Evolutionary conservation across 2,888 invertebrate species (phyloP), one percentile per base, ranked within the genome.

Genomic region (Choristoneura rosaceana): DNA sequence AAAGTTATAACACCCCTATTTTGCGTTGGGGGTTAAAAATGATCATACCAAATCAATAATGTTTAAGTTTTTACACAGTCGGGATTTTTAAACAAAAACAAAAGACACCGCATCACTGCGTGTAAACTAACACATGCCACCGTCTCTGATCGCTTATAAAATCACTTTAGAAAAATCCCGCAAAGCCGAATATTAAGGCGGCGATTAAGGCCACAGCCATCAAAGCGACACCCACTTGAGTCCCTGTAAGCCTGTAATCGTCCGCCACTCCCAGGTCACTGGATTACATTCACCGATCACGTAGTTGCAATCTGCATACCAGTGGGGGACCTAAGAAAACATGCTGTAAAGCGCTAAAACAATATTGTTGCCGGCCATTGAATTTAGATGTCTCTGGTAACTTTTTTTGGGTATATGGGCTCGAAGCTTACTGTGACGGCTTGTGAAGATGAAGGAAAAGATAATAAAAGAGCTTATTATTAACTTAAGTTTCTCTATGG

Each of bases 261-360:
- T 88, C 89, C 89, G 91, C 90, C 92, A 89, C 81, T 84, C 83
- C 77, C 91, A 90, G 85, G 78, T 79, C 81, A 78, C 77, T 79
- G 81, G 75, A 83, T 87, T 91, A 87, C 88, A 88, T 86, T 90
- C 87, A 84, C 91, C 82, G 87, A 89, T 90, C 92, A 92, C 92
- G 93, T 92, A 85, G 80, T 85, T 85, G 87, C 90, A 90, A 92
- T 93, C 90, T 92, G 90, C 92, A 92, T 92, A 84, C 87, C 75
- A 73, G 73, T 66, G 79, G 84, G 86, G 82, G 80, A 82, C 81
- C 80, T 84, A 82, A 87, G 82, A 83, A 86, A 87, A 83, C 81
- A 86, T 78, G 81, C 52, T 34, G 14, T 41, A 69, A 73, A 64
- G 33, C 60, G 64, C 59, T 73, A 69, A 59, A 59, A 52, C 50